These are phyloP conservation scores for Sinonovacula constricta DNA, from an alignment of 1,140 invertebrate species.

Conservation along the genomic window DNA sequence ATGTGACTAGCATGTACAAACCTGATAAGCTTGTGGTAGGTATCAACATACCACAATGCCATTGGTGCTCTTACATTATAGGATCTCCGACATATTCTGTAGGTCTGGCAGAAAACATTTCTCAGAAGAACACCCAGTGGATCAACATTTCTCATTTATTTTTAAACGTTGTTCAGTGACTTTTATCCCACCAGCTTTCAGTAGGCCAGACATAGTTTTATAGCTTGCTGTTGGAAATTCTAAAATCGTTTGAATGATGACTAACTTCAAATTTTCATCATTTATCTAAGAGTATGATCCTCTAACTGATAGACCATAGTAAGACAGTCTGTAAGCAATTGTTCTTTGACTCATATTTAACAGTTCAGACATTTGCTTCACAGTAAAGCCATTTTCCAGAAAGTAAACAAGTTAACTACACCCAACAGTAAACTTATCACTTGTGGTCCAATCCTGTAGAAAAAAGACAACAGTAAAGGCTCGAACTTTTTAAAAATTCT, in stretches of 20 bases:
- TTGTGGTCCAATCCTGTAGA: too few relatives aligned
- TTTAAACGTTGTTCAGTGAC: background rate
- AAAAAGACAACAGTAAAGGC: too few relatives aligned
- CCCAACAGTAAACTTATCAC: too few relatives aligned
- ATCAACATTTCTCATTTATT: background rate
- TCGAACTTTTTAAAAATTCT: too few relatives aligned
- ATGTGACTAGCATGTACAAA: too few relatives aligned
- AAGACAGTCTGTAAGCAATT: constrained; percentile 1
- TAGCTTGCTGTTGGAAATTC: background rate
- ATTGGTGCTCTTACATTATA: constrained; percentile 15
- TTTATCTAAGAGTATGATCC: background rate
- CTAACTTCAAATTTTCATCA: background rate
- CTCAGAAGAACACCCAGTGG: constrained; percentile 8
- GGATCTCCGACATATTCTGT: background rate
- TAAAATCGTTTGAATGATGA: background rate
- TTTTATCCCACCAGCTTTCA: background rate
- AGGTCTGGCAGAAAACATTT: background rate
- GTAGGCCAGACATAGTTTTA: background rate
- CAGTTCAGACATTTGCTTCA: background rate
- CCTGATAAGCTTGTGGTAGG: constrained; percentile 22
- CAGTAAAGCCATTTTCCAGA: constrained; percentile 3
- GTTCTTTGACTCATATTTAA: constrained; percentile 1
- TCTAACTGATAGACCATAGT: constrained; percentile 4
- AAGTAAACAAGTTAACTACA: too few relatives aligned
- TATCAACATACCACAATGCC: constrained; percentile 16